Percentiles rank a stretch among this genome's conserved stretches.
Conservation (phyloP, 2,113 vertebrate genomes). For the Corythornis vintsioides region DNA sequence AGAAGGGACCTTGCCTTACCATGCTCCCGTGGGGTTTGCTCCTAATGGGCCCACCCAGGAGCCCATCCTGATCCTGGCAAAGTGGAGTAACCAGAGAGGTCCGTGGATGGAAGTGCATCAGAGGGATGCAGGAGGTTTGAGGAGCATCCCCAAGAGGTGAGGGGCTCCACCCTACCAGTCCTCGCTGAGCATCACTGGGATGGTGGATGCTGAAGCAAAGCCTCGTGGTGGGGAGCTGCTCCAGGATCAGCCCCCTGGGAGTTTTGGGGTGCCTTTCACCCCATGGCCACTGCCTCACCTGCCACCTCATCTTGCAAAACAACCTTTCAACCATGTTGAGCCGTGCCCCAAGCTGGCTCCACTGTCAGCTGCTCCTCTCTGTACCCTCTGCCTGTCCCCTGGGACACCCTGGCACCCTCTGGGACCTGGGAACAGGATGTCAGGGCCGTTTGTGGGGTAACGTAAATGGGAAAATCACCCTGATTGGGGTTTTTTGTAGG, state of each 20-base stretch:
- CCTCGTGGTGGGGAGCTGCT: fast-evolving
- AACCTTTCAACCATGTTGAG: background rate
- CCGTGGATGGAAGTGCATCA: fast-evolving
- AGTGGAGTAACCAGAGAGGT: background rate
- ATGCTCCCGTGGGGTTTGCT: fast-evolving
- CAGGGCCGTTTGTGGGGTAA: fast-evolving
- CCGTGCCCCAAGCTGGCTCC: background rate
- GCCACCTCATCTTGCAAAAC: background rate
- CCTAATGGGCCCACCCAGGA: background rate
- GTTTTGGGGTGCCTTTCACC: background rate
- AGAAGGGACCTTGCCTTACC: background rate
- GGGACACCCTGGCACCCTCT: background rate
- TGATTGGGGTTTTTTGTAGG: background rate
- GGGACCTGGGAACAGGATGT: background rate
- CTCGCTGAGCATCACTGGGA: fast-evolving
- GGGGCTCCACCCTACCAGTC: background rate
- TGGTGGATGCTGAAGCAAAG: background rate
- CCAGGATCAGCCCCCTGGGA: background rate
- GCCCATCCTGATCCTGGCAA: background rate
- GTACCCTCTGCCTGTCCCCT: fast-evolving
- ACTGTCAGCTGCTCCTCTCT: fast-evolving
- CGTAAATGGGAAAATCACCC: fast-evolving
- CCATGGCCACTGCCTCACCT: background rate
- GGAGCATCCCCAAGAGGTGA: background rate
- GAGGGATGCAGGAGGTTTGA: background rate